Evolutionary conservation across 1,140 invertebrate genomes (phyloP).

Genomic region (Drosophila kohkoa): DNA sequence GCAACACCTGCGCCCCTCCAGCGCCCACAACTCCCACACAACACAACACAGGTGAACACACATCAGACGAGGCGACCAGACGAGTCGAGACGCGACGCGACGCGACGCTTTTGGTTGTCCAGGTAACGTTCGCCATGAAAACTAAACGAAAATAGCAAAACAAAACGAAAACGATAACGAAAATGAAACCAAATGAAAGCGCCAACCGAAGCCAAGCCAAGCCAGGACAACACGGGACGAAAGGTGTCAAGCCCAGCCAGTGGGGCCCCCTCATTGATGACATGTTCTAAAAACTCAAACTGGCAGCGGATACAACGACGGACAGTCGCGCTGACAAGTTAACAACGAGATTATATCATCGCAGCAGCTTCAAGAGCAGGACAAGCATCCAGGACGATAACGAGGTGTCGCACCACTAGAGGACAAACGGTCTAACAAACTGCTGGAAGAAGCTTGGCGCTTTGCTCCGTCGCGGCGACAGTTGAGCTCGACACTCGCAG

Average conservation of each 20-base stretch:
- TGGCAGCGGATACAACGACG: slow-evolving; percentile 55
- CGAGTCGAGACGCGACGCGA: slow-evolving; percentile 4
- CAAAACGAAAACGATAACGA: slow-evolving; percentile 32
- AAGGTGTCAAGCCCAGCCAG: neutral
- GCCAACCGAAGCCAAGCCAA: slow-evolving; percentile 11
- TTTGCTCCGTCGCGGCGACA: slow-evolving; percentile 42
- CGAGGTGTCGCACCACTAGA: neutral
- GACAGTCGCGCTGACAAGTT: slow-evolving; percentile 56
- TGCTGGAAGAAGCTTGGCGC: neutral
- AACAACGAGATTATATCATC: slow-evolving; percentile 54
- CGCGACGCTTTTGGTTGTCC: slow-evolving; percentile 53
- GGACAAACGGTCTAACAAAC: neutral
- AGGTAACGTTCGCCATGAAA: slow-evolving; percentile 78
- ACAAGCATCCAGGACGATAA: slow-evolving; percentile 16
- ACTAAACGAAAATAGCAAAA: slow-evolving; percentile 76
- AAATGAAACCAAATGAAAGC: slow-evolving; percentile 38
- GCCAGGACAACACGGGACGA: neutral
- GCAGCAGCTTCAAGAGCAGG: slow-evolving; percentile 15
- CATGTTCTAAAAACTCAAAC: slow-evolving; percentile 69
- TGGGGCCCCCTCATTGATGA: slow-evolving; percentile 33
- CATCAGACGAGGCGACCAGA: slow-evolving; percentile 30
- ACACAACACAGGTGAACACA: slow-evolving; percentile 62
- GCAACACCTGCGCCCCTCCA: neutral
- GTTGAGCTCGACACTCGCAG: slow-evolving; percentile 54
- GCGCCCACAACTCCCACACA: neutral